Conservation (phyloP, 2,888 invertebrate genomes). For the Ophonus ardosiacus region DNA sequence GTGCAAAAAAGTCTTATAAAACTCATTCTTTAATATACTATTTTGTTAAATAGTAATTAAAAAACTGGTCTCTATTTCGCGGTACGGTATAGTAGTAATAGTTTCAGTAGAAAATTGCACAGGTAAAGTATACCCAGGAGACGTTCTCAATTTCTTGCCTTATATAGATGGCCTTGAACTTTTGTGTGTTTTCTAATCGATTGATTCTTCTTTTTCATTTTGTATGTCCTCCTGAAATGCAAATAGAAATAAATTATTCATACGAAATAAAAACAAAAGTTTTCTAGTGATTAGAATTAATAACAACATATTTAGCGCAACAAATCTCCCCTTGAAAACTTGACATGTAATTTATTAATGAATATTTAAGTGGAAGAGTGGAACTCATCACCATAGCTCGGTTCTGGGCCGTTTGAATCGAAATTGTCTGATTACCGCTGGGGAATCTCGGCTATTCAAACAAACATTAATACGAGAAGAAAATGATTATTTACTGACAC, state of each 20-base stretch:
- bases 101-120: too few relatives aligned
- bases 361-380: slow-evolving; percentile 56
- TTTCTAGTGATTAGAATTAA: slow-evolving; percentile 25
- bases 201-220: not conserved
- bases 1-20: too few relatives aligned
- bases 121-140: too few relatives aligned
- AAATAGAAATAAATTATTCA: not conserved
- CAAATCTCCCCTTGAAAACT: slow-evolving; percentile 39
- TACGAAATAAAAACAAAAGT: not conserved
- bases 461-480: slow-evolving; percentile 74
- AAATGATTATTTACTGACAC: slow-evolving; percentile 73
- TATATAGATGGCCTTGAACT: not conserved
- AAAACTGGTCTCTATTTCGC: too few relatives aligned
- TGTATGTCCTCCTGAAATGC: not conserved
- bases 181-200: too few relatives aligned
- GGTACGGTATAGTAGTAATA: too few relatives aligned
- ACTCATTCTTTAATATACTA: too few relatives aligned
- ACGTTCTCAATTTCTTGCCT: not conserved
- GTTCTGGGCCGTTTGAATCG: slow-evolving; percentile 70
- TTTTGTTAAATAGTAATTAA: too few relatives aligned
- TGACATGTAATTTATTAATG: slow-evolving; percentile 60
- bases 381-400: slow-evolving; percentile 9
- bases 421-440: slow-evolving; percentile 71
- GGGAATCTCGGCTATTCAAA: slow-evolving; percentile 71
- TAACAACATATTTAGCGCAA: slow-evolving; percentile 61